Base-by-base conservation (phyloP, 2,888 invertebrate species). In the Cordilura impudica region DNA sequence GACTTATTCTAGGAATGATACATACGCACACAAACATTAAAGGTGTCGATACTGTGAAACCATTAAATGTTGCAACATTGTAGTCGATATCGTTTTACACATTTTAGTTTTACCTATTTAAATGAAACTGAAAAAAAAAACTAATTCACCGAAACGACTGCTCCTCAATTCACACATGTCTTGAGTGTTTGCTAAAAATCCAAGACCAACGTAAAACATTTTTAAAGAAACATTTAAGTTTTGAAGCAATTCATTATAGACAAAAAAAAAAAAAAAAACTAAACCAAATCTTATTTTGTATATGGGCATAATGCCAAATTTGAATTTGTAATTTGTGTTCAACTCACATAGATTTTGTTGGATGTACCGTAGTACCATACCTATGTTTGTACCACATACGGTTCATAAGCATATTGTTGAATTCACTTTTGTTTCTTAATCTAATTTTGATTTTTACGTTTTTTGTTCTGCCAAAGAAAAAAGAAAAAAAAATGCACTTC, bases 31-130 rank as follows among this genome's bases (percentile, higher is more conserved):
- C 10, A 61, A 45, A 67, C 61, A 76, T 76, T 70, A 70, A 76
- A 76, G 75, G 66, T 79, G 75, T 72, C 71, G 58, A 56, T 79
- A 67, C 67, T 63, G 70, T 49, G 61, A 75, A 71, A 63, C 67
- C 75, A 79, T 79, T 63, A 72, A 58, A 79, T 49, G 61, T 71
- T 43, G 19, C 54, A 72, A 79, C 79, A 45, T 67, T 79, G 79
- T 79, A 75, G n/a, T 43, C 65, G 67, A 67, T 75, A 67, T 67
- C 45, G 56, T 63, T 72, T 67, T 51, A 67, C 26, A 56, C 60
- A 49, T 63, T 60, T 71, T 23, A 39, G 19, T 43, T 39, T 54
- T 73, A 47, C 26, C 53, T 58, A 53, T 5, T n/a, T 31, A 63
- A 39, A 6, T 4, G n/a, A 39, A 2, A 39, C n/a, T 4, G 19